These are phyloP conservation scores for Platanista minor DNA, from an alignment of 2,113 vertebrate species.

Conservation along the genomic window DNA sequence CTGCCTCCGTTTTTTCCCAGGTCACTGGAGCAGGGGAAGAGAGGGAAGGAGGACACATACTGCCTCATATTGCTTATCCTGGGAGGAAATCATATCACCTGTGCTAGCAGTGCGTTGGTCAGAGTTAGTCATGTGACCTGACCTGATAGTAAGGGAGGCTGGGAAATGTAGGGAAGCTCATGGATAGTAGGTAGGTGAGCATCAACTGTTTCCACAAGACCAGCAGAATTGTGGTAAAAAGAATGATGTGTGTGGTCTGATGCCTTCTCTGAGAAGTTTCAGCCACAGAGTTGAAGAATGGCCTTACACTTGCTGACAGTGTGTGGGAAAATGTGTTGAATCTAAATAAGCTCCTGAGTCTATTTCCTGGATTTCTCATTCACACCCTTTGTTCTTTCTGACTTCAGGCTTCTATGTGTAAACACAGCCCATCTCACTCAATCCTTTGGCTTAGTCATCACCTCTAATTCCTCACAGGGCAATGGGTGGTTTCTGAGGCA, in stretches of 20 bases:
- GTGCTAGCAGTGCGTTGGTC: neutral
- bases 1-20: neutral
- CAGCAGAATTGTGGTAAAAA: neutral
- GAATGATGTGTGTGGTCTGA: neutral
- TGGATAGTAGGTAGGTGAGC: neutral
- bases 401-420: constrained; percentile 16
- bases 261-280: neutral
- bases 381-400: constrained; percentile 41
- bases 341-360: neutral
- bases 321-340: constrained; percentile 38
- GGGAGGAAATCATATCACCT: neutral
- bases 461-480: neutral
- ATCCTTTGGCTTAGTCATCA: constrained; percentile 25
- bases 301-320: neutral
- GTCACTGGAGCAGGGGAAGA: neutral
- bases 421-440: neutral
- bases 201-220: neutral
- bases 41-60: neutral
- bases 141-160: neutral
- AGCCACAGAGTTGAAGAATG: neutral
- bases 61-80: neutral
- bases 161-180: neutral
- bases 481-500: neutral
- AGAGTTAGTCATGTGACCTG: neutral
- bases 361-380: constrained; percentile 30